Evolutionary conservation across 2,888 invertebrate genomes (phyloP), one percentile per base, ranked within the genome.

Genomic region (Stenichneumon culpator): DNA sequence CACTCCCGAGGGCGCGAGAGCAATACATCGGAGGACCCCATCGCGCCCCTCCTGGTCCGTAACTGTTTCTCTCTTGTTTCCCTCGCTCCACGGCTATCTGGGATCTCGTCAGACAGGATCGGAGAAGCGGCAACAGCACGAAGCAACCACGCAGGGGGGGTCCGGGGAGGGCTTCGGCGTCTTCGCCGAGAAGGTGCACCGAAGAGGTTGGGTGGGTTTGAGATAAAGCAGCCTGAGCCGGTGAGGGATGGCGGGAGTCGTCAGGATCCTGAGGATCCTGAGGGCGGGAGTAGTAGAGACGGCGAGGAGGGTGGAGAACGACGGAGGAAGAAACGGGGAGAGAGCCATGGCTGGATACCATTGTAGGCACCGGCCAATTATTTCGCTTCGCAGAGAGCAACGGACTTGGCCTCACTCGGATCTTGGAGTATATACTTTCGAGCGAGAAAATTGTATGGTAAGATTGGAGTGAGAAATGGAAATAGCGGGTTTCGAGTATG

Each of bases 311-410:
- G 36, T 69, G 77, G 73, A 73, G 79, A 74, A 81, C 79, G 69
- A 87, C 84, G 75, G 72, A 32, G 80, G 65, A 69, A 60, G 74
- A 69, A 77, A 65, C 28, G 57, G 39, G 57, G 47, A 74, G 44
- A 50, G 77, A 82, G 79, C 81, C 65, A 75, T 78, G 80, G 72
- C 73, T 54, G 14, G 44, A 82, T 86, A 54, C 72, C 86, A 89
- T 89, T 87, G 88, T 89, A 86, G 83, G 80, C 82, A 85, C 83
- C 60, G 87, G 88, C 87, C 89, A 90, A 90, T 90, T 90, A 90
- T 90, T 88, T 89, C 86, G 84, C 87, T 87, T 89, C 82, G 74
- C 79, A 82, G 83, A 85, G 86, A 86, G 87, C 79, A 86, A 77
- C 86, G 82, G 75, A 82, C 79, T 80, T 75, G 74, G 70, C 78